Conservation (phyloP, 2,797 vertebrate species). For the Siniperca obscura region DNA sequence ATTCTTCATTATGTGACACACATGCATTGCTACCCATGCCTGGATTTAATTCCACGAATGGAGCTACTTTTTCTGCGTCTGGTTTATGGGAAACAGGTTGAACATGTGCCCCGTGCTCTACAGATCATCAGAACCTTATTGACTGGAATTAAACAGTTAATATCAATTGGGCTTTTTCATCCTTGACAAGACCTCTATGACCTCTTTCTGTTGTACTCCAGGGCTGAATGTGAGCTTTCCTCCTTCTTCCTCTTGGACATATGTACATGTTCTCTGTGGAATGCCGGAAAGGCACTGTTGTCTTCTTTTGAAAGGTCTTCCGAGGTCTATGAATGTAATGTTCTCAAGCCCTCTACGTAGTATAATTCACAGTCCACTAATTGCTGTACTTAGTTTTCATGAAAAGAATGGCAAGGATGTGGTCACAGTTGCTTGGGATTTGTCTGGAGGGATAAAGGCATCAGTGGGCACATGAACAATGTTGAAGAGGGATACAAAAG, state of each 20-base stretch:
- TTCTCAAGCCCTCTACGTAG: conserved; percentile 74
- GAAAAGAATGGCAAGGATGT: conserved; percentile 68
- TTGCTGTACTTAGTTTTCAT: conserved; percentile 65
- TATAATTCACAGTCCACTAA: conserved; percentile 70
- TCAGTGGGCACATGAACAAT: conserved; percentile 62
- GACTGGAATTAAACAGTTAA: conserved; percentile 63
- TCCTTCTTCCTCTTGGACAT: conserved; percentile 55
- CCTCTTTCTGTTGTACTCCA: conserved; percentile 56
- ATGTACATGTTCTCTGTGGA: conserved; percentile 71
- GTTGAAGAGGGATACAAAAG: conserved; percentile 55
- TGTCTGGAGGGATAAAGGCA: conserved; percentile 61
- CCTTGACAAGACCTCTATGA: conserved; percentile 58
- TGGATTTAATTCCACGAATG: conserved; percentile 55
- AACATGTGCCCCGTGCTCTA: conserved; percentile 43
- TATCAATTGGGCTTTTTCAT: conserved; percentile 65
- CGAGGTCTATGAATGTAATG: conserved; percentile 65
- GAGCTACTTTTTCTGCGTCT: background rate
- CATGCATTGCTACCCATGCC: conserved; percentile 57
- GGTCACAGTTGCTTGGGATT: conserved; percentile 66
- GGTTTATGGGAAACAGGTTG: conserved; percentile 66
- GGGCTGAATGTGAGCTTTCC: conserved; percentile 61
- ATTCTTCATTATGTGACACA: conserved; percentile 62
- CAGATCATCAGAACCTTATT: conserved; percentile 49
- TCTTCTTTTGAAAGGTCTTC: conserved; percentile 71
- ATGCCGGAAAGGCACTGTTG: conserved; percentile 74